These are phyloP conservation scores for Scaeva pyrastri DNA, from an alignment of 2,888 invertebrate genomes.

Conservation along the genomic window DNA sequence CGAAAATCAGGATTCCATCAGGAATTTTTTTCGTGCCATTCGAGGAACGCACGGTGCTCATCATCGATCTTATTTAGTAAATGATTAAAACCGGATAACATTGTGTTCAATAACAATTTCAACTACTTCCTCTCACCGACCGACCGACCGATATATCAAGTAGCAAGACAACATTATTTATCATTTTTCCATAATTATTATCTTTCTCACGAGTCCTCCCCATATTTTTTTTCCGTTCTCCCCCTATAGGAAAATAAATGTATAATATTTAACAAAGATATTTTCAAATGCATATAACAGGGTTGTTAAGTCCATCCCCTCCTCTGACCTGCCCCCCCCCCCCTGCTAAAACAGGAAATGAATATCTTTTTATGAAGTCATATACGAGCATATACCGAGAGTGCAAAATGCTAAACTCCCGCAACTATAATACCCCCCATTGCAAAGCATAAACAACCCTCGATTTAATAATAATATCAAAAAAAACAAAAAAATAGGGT, in stretches of 20 bases:
- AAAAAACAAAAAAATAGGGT: slow-evolving; percentile 8
- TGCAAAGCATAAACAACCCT: background rate
- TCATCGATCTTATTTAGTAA: background rate
- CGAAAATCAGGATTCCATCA: too few species aligned
- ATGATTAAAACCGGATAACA: background rate
- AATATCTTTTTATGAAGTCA: slow-evolving; percentile 43
- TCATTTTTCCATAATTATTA: slow-evolving; percentile 12
- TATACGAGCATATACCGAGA: background rate
- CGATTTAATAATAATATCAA: slow-evolving; percentile 20
- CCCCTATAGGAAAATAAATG: too few species aligned
- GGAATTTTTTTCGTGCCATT: too few species aligned
- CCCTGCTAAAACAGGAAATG: slow-evolving; percentile 64
- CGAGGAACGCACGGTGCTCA: background rate
- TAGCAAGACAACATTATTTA: background rate
- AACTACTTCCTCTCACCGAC: background rate
- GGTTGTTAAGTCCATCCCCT: slow-evolving; percentile 10
- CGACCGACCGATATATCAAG: background rate
- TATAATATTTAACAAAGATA: slow-evolving; percentile 32
- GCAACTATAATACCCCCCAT: slow-evolving; percentile 1
- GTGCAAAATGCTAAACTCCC: slow-evolving; percentile 38
- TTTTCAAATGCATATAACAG: slow-evolving; percentile 26
- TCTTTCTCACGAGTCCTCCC: background rate
- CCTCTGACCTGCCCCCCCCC: too few species aligned
- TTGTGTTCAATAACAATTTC: background rate
- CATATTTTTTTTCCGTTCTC: background rate